Percentiles rank a stretch among this genome's conserved stretches.
These are phyloP conservation scores for Lagopus muta DNA, from an alignment of 2,113 vertebrate species.

Conservation along the genomic window DNA sequence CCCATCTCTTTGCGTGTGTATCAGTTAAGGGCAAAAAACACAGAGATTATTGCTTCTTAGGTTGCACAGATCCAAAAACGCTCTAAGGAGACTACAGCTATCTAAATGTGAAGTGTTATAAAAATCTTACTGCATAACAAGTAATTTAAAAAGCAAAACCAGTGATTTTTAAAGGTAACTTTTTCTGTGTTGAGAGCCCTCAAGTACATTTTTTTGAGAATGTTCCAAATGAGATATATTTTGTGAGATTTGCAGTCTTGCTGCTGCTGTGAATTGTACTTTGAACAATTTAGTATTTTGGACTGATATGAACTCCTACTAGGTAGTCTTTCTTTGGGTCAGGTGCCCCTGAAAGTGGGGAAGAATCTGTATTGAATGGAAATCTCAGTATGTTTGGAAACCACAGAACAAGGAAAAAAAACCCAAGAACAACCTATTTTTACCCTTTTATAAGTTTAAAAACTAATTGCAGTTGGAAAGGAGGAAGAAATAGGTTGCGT, in stretches of 20 bases:
- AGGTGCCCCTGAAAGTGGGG: slow-evolving; percentile 41
- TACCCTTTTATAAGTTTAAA: slow-evolving; percentile 39
- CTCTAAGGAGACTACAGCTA: slow-evolving; percentile 37
- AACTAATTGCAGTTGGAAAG: slow-evolving; percentile 33
- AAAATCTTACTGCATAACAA: slow-evolving; percentile 11
- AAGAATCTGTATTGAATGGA: slow-evolving; percentile 48
- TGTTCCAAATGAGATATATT: slow-evolving; percentile 50
- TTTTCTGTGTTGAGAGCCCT: slow-evolving; percentile 25
- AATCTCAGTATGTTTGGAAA: slow-evolving; percentile 50
- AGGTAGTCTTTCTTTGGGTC: slow-evolving; percentile 61
- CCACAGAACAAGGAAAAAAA: slow-evolving; percentile 36
- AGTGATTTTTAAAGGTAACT: not conserved
- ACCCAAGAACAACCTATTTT: not conserved
- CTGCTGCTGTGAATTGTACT: slow-evolving; percentile 52
- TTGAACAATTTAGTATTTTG: slow-evolving; percentile 62
- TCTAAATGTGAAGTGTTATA: slow-evolving; percentile 40
- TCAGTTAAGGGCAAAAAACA: slow-evolving; percentile 25
- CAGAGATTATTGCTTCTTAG: slow-evolving; percentile 11
- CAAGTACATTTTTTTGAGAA: slow-evolving; percentile 8
- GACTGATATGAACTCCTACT: slow-evolving; percentile 47
- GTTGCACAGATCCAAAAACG: slow-evolving; percentile 46
- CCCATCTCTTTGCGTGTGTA: not conserved
- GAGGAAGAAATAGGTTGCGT: slow-evolving; percentile 46
- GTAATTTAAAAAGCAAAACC: slow-evolving; percentile 13
- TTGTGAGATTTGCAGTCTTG: slow-evolving; percentile 51